A percentile compares a stretch with the other conserved stretches of the same genome.
These are phyloP conservation scores for Encarsia formosa DNA, from an alignment of 2,888 invertebrate genomes.

Conservation along the genomic window DNA sequence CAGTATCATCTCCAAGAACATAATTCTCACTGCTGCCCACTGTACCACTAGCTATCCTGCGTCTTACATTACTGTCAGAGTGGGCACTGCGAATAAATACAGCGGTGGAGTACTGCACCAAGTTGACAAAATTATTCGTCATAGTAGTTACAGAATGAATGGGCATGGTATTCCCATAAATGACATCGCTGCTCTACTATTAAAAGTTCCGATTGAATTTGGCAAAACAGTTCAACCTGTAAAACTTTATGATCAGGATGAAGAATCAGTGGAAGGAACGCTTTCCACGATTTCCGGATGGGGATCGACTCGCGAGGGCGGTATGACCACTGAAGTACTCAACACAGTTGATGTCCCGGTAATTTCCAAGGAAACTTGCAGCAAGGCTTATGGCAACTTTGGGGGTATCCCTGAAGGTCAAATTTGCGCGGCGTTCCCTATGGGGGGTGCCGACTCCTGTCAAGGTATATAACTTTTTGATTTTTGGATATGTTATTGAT, in stretches of 20 bases:
- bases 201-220: slow-evolving; percentile 52
- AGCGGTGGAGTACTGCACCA: slow-evolving; percentile 54
- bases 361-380: slow-evolving; percentile 54
- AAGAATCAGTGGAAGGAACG: slow-evolving; percentile 31
- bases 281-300: slow-evolving; percentile 36
- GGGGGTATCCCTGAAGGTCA: slow-evolving; percentile 13
- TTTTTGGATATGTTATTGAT: neutral
- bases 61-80: slow-evolving; percentile 45
- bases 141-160: slow-evolving; percentile 54
- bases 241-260: slow-evolving; percentile 47
- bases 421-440: neutral
- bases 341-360: slow-evolving; percentile 58
- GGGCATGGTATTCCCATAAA: slow-evolving; percentile 49
- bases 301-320: slow-evolving; percentile 34
- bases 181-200: slow-evolving; percentile 58
- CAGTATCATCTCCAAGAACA: slow-evolving; percentile 53
- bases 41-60: slow-evolving; percentile 49
- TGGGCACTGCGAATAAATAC: slow-evolving; percentile 49
- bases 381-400: slow-evolving; percentile 49
- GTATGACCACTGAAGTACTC: slow-evolving; percentile 37
- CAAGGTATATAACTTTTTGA: neutral
- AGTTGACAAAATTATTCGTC: slow-evolving; percentile 51
- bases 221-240: slow-evolving; percentile 52
- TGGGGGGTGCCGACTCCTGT: neutral
- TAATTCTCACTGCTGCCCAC: slow-evolving; percentile 60